Base-by-base conservation (phyloP, 1,140 invertebrate species). In the Saccostrea glomerata region DNA sequence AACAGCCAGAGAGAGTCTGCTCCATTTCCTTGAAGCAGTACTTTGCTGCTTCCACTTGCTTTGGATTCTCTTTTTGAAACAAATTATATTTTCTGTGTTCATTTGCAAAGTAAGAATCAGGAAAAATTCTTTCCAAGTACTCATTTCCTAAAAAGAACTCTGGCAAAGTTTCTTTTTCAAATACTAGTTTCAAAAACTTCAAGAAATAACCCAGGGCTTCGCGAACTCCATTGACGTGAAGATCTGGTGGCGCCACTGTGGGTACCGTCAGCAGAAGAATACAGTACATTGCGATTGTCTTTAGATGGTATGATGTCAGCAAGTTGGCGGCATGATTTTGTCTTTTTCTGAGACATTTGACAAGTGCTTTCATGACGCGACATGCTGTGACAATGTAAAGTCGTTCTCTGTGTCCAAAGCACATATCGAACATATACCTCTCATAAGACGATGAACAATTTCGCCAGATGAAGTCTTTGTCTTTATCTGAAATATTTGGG, bases 231-330 rank as follows among this genome's bases (percentile, higher is more conserved):
- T 12, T 15, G 11, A 82, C 5, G 25, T 82, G 25, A n/a, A 63
- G 58, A n/a, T 63, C 58, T 0, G 58, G 58, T 63, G 58, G 58
- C 2, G 25, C 40, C 40, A 36, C 40, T 7, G 25, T 11, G 23
- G 40, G 73, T 23, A 82, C 40, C 4, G 73, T 82, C 40, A 82
- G 40, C 25, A 82, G 40, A 36, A 82, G 73, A 0, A 82, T 82
- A 4, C 25, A 47, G 23, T 82, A 82, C 73, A 82, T 30, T 2
- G 25, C 25, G 40, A 82, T 17, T 9, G 40, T 82, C 40, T 82
- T 82, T 17, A 82, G 73, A 82, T 82, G 40, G 73, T 82, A 82
- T 47, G 73, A 82, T 23, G 25, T 82, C 25, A 82, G 40, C 25
- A 82, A 47, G 25, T 36, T 47, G 40, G 73, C 73, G 13, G 40